Percentiles rank a stretch among this genome's conserved stretches.
Evolutionary conservation across 2,888 invertebrate species (phyloP).

Genomic region (Dorcus hopei): DNA sequence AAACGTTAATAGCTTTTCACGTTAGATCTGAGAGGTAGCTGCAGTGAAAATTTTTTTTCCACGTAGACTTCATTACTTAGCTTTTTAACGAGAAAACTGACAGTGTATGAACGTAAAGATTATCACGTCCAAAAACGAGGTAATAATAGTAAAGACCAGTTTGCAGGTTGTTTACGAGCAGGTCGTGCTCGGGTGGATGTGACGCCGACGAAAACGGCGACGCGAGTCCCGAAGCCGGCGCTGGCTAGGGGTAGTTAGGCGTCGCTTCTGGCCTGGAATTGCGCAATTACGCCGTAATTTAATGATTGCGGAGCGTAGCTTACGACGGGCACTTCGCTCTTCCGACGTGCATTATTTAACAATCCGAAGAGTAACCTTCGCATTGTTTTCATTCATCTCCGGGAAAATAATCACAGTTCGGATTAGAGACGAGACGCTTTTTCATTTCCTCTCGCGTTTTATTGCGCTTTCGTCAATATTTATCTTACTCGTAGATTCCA

Average conservation of each 20-base stretch:
- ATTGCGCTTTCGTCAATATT: background rate
- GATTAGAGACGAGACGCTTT: no score
- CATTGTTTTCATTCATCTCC: no score
- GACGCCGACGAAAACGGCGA: slow-evolving; percentile 16
- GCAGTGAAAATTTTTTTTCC: no score
- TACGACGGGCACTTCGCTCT: background rate
- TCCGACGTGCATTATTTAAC: background rate
- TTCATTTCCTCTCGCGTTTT: background rate
- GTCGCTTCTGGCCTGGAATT: slow-evolving; percentile 22
- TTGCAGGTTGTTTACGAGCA: slow-evolving; percentile 14
- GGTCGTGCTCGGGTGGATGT: slow-evolving; percentile 13
- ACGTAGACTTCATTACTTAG: background rate
- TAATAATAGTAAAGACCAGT: slow-evolving; percentile 1
- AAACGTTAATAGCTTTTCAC: no score
- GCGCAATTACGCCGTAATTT: slow-evolving; percentile 28
- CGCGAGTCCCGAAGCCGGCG: slow-evolving; percentile 14
- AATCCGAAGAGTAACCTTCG: no score
- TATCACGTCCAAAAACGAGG: background rate
- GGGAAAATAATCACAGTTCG: no score
- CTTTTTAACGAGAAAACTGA: background rate
- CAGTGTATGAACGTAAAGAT: background rate
- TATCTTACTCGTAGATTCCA: background rate
- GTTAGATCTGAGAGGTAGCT: no score
- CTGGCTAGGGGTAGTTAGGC: slow-evolving; percentile 23
- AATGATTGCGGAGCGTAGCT: slow-evolving; percentile 19